phyloP scores from a whole-genome alignment of 2,113 vertebrate species.

The Caloenas nicobarica region DNA sequence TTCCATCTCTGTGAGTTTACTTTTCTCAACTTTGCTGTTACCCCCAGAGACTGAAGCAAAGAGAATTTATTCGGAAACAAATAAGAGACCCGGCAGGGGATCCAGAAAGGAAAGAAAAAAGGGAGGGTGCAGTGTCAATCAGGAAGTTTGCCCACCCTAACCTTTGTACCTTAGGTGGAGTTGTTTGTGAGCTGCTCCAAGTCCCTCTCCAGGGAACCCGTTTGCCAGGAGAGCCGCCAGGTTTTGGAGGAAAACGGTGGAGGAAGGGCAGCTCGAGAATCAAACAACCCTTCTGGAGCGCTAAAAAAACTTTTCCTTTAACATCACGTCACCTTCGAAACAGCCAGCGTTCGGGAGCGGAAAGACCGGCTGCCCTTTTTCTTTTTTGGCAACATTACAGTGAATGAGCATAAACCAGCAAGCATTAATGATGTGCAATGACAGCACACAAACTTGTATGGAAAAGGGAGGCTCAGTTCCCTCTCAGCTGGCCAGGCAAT shows the following conservation, averaged over 20 bases:
- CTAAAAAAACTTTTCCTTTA: background rate
- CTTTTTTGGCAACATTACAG: conserved; percentile 45
- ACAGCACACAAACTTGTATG: conserved; percentile 53
- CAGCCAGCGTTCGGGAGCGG: background rate
- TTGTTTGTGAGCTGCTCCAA: conserved; percentile 18
- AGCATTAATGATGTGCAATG: conserved; percentile 40
- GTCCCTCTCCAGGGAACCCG: conserved; percentile 33
- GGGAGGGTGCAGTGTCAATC: background rate
- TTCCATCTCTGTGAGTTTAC: background rate
- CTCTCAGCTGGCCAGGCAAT: conserved; percentile 37
- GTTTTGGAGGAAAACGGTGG: conserved; percentile 9
- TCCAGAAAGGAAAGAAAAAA: background rate
- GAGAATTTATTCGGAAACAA: background rate
- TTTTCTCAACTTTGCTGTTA: background rate
- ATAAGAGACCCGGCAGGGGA: background rate
- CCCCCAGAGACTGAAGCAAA: background rate
- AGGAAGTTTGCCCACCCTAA: conserved; percentile 59
- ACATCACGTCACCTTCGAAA: conserved; percentile 4
- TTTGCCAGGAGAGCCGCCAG: background rate
- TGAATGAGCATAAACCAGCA: conserved; percentile 18
- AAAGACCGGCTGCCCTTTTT: conserved; percentile 20
- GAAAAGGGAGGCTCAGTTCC: conserved; percentile 4
- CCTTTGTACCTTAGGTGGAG: conserved; percentile 65
- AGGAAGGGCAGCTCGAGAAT: conserved; percentile 25
- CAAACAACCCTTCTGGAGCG: background rate